A percentile compares a stretch with the other conserved stretches of the same genome.
phyloP scores from a whole-genome alignment of 2,113 vertebrate species.

The Clarias macrocephalus region DNA sequence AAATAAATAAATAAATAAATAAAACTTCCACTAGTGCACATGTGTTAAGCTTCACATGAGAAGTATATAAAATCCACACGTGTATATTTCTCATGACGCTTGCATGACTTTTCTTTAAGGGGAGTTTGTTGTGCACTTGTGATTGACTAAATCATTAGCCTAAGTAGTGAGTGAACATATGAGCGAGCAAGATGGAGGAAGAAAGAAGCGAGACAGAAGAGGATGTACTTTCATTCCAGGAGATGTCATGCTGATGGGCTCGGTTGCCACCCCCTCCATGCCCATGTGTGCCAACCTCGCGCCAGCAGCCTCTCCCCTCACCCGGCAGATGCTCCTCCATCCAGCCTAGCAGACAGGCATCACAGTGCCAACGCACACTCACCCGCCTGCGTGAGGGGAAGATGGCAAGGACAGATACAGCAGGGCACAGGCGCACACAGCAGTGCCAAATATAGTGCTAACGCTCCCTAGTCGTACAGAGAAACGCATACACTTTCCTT shows the following conservation, averaged over 20 bases:
- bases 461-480: conserved; percentile 28
- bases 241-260: conserved; percentile 94
- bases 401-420: conserved; percentile 66
- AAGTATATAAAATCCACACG: not conserved
- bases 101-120: not conserved
- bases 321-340: conserved; percentile 94
- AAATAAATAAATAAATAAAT: too few species aligned
- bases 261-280: conserved; percentile 74
- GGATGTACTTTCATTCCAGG: conserved; percentile 86
- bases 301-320: conserved; percentile 68
- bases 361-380: conserved; percentile 71
- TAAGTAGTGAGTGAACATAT: conserved; percentile 72
- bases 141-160: conserved; percentile 64
- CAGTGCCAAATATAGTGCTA: conserved; percentile 62
- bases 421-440: conserved; percentile 68
- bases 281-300: conserved; percentile 70
- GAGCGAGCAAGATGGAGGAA: conserved; percentile 59
- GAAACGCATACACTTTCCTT: conserved; percentile 64
- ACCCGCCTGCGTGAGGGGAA: conserved; percentile 67
- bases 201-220: conserved; percentile 77
- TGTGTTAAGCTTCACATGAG: not conserved
- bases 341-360: conserved; percentile 74
- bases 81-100: not conserved
- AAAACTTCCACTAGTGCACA: too few species aligned
- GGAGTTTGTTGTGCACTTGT: conserved; percentile 77